phyloP scores from a whole-genome alignment of 2,797 vertebrate species.

The Enoplosus armatus region DNA sequence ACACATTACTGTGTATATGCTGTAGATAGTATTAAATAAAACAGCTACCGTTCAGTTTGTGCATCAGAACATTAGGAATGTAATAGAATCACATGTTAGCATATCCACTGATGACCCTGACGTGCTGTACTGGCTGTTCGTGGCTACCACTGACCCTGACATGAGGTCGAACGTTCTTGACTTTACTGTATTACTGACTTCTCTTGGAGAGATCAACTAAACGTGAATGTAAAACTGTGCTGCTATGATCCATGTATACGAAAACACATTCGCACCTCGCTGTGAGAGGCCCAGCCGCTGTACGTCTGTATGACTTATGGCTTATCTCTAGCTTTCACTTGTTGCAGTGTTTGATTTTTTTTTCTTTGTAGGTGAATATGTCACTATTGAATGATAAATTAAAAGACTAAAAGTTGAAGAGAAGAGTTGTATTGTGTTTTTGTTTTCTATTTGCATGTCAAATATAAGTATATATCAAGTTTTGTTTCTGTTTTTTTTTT shows the following conservation, averaged over 20 bases:
- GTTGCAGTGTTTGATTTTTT: neutral
- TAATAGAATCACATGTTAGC: no score
- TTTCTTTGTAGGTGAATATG: neutral
- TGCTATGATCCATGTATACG: constrained; percentile 28
- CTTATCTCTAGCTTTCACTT: constrained; percentile 7
- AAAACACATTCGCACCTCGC: constrained; percentile 10
- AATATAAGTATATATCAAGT: neutral
- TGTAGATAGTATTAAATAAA: neutral
- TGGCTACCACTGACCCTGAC: neutral
- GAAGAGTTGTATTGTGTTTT: neutral
- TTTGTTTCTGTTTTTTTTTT: neutral
- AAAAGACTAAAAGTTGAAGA: constrained; percentile 16
- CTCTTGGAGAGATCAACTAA: neutral
- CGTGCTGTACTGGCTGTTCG: neutral
- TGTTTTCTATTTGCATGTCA: neutral
- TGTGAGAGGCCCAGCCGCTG: neutral
- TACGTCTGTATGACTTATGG: neutral
- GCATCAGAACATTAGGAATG: neutral
- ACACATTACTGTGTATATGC: neutral
- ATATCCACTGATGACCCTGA: neutral
- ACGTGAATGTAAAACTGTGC: constrained; percentile 66
- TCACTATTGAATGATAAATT: constrained; percentile 16
- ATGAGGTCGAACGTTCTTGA: neutral
- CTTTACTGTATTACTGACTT: constrained; percentile 18
- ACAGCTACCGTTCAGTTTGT: neutral